Conservation (phyloP, 2,113 vertebrate species). For the Semnornis frantzii region DNA sequence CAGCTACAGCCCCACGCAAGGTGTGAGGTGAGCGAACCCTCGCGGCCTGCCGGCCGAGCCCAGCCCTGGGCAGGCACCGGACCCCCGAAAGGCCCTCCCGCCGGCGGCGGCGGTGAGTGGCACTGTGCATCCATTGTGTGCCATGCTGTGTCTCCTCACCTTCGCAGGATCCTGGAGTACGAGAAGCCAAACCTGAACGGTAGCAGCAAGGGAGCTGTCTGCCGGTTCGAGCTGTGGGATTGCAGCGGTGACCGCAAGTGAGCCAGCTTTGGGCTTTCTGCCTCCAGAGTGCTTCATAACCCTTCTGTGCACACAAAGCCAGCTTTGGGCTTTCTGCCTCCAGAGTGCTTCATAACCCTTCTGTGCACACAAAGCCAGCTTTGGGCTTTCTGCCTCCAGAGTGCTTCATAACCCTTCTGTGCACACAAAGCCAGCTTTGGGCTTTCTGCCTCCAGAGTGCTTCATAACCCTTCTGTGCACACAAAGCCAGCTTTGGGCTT, state of each 20-base stretch:
- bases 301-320: background rate
- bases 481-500: background rate
- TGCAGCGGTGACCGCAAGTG: slow-evolving; percentile 94
- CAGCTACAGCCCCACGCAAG: slow-evolving; percentile 91
- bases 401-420: background rate
- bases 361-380: background rate
- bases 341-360: background rate
- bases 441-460: background rate
- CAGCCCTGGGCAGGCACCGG: too few species aligned
- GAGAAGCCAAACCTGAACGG: slow-evolving; percentile 81
- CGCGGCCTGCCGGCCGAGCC: accelerated
- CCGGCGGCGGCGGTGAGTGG: too few species aligned
- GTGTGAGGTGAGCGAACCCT: slow-evolving; percentile 83
- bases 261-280: background rate
- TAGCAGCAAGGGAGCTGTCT: slow-evolving; percentile 74
- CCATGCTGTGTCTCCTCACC: background rate
- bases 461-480: background rate
- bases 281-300: background rate
- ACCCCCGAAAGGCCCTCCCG: background rate
- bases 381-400: too few species aligned
- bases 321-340: too few species aligned
- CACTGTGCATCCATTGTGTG: too few species aligned
- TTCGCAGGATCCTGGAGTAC: slow-evolving; percentile 91
- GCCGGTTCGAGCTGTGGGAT: slow-evolving; percentile 95
- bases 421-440: background rate